Base-by-base conservation (phyloP, 1,140 invertebrate species). In the Leguminivora glycinivorella region DNA sequence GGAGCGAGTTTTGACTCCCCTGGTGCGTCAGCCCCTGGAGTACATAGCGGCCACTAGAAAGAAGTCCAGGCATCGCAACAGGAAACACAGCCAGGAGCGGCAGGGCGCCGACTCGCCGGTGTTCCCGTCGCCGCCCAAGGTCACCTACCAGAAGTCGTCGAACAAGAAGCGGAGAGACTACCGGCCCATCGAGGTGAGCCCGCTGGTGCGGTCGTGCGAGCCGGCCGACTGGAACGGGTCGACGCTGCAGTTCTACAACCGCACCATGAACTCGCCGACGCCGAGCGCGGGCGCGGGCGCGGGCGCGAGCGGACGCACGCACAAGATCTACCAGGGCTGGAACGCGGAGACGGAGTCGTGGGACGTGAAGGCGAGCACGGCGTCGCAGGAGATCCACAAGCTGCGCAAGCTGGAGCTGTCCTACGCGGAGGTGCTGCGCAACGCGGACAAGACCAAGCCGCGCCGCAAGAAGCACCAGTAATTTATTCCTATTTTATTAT, bases 391-490 rank as follows among this genome's bases (percentile, higher is more conserved):
- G 74, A 94, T 97, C 9, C 95, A 96, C 73, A 95, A 95, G 78
- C 88, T 97, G 56, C 95, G 95, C 83, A 94, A 95, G 75, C 88
- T 97, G 26, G 96, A 97, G 75, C 93, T 96, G 80, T 96, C 96
- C 3, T 97, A 97, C 82, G 96, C 96, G 0, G 96, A 97, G 84
- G 96, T 95, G 3, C 88, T 97, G 10, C 93, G 95, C 66, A 94
- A 94, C 82, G 94, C 94, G 47, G 95, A 95, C 75, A 92, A 92
- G 80, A 92, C 85, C 47, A 92, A 92, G 75, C 77, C 75, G 60
- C 84, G 92, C 77, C 89, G 92, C 75, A 92, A 92, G 73, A 92
- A 89, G 75, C 91, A 92, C 72, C 92, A 92, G 72, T 92, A 92
- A 85, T 72, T 66, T 68, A 66, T 75, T 63, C 25, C 2, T 60